Evolutionary conservation across 2,797 vertebrate genomes (phyloP).

Genomic region (Carapus acus): DNA sequence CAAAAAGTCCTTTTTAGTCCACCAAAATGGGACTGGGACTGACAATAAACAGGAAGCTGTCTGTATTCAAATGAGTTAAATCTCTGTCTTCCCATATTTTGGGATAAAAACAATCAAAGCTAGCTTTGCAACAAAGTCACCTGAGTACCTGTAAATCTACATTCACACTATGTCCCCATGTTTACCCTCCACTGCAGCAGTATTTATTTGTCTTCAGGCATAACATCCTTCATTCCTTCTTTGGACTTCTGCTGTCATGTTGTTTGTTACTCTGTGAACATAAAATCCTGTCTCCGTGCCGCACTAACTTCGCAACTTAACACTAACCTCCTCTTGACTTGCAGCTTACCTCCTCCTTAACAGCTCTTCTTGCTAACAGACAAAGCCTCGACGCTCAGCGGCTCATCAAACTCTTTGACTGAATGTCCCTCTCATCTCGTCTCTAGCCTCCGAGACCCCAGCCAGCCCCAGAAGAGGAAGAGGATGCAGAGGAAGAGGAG

Average conservation of each 20-base stretch:
- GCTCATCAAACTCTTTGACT: constrained; percentile 5
- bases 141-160: no score
- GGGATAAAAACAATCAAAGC: no score
- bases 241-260: not conserved
- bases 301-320: constrained; percentile 2
- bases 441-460: constrained; percentile 58
- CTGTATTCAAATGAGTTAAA: no score
- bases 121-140: no score
- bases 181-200: no score
- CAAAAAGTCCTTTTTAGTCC: not conserved
- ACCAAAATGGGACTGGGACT: constrained; percentile 16
- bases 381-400: not conserved
- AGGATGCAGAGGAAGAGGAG: constrained; percentile 91
- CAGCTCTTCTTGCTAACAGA: constrained; percentile 6
- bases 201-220: constrained; percentile 18
- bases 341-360: constrained; percentile 16
- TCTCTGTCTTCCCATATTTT: no score
- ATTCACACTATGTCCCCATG: no score
- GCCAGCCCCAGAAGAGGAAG: constrained; percentile 78
- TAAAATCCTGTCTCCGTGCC: not conserved
- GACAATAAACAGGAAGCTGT: no score
- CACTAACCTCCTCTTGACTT: constrained; percentile 8
- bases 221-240: constrained; percentile 12
- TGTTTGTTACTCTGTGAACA: not conserved
- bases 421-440: constrained; percentile 17